phyloP scores from a whole-genome alignment of 2,888 invertebrate genomes.

The Pocota personata region DNA sequence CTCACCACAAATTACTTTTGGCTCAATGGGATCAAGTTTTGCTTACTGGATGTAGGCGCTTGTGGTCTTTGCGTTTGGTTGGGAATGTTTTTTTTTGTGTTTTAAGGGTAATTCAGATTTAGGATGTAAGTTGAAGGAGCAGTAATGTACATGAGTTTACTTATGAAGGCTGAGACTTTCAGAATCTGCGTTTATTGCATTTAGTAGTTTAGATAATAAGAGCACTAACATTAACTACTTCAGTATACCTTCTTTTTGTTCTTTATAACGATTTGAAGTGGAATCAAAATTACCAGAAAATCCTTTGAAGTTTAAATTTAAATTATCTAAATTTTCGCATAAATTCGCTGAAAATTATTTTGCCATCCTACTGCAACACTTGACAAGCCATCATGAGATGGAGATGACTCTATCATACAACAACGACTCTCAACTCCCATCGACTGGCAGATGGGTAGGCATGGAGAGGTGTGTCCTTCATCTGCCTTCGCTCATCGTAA shows the following conservation, averaged over 20 bases:
- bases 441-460: not conserved
- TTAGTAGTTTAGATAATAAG: too few relatives aligned
- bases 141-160: too few relatives aligned
- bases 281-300: not conserved
- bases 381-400: slow-evolving; percentile 18
- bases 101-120: not conserved
- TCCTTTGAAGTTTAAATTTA: slow-evolving; percentile 37
- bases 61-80: slow-evolving; percentile 10
- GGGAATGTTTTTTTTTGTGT: not conserved
- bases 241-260: not conserved
- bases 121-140: not conserved
- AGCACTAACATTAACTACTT: too few relatives aligned
- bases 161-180: too few relatives aligned
- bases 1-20: slow-evolving; percentile 48
- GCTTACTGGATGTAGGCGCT: not conserved
- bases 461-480: slow-evolving; percentile 28
- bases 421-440: slow-evolving; percentile 4
- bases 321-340: not conserved
- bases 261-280: not conserved
- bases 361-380: slow-evolving; percentile 39
- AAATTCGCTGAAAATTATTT: slow-evolving; percentile 19
- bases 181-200: too few relatives aligned
- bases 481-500: slow-evolving; percentile 52
- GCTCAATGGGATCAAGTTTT: slow-evolving; percentile 22
- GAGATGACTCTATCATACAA: slow-evolving; percentile 44